Evolutionary conservation across 2,888 invertebrate genomes (phyloP), one percentile per base, ranked within the genome.

Genomic region (Hedychridium roseum): DNA sequence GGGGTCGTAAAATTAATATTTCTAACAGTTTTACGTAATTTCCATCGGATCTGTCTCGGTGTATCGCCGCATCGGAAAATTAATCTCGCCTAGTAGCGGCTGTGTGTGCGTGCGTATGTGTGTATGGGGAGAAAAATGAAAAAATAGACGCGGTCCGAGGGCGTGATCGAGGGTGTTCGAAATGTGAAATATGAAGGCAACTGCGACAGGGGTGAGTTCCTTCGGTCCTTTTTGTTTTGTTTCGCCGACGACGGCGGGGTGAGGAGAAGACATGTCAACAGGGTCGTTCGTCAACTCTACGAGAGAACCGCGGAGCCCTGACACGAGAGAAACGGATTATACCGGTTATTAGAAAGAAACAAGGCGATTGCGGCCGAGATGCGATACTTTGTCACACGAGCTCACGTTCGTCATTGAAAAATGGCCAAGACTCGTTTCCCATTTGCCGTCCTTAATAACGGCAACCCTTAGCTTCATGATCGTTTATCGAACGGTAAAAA

Each of bases 241-340:
- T 66, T 64, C 68, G 63, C 61, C 56, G 66, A 21, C 2, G 23
- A 23, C 45, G 50, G 28, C 50, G 60, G 53, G 55, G 73, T 63
- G 64, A 68, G n/a, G n/a, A n/a, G n/a, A n/a, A n/a, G n/a, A n/a
- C n/a, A 71, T 70, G 72, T 74, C 74, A 72, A 71, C 73, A 68
- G 70, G 67, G 65, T 74, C 74, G 73, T 74, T 70, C 73, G 74
- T 74, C 74, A 74, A 67, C 64, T 63, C 46, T 32, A 30, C 35
- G 50, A 43, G 44, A 46, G 12, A 28, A 35, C 39, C 43, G 38
- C 30, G 47, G 31, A 40, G 43, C 31, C 21, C 46, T 50, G 60
- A 57, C 62, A 64, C 46, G 53, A 46, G 50, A 38, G 43, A 54
- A 58, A 64, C 55, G 53, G 49, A 64, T 64, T 60, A 58, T 64